phyloP scores from a whole-genome alignment of 2,888 invertebrate genomes.

The Drosophila subsilvestris region DNA sequence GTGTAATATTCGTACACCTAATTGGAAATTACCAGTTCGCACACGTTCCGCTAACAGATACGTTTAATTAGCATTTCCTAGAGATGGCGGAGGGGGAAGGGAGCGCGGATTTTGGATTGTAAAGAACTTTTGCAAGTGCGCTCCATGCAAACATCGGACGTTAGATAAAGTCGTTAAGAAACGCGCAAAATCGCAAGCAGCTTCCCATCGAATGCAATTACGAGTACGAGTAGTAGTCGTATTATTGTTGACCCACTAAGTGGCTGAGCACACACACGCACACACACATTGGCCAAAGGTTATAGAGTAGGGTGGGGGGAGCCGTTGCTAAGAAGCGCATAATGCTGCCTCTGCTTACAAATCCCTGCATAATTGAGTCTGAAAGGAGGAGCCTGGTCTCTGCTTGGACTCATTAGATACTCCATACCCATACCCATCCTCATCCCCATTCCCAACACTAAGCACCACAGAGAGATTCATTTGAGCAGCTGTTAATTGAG shows the following conservation, averaged over 20 bases:
- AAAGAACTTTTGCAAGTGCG: conserved; percentile 36
- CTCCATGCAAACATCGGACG: conserved; percentile 37
- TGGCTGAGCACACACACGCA: conserved; percentile 2
- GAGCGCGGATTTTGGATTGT: conserved; percentile 3
- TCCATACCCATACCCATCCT: neutral
- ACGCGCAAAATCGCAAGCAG: conserved; percentile 18
- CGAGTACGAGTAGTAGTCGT: conserved; percentile 6
- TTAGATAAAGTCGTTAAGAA: conserved; percentile 46
- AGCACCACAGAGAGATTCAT: conserved; percentile 17
- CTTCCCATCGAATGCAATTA: conserved; percentile 39
- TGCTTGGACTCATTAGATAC: conserved; percentile 34
- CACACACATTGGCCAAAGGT: conserved; percentile 13
- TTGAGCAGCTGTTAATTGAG: conserved; percentile 65
- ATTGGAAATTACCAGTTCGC: conserved; percentile 62
- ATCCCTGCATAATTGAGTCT: conserved; percentile 38
- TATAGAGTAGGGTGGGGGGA: neutral
- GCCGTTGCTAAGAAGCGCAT: neutral
- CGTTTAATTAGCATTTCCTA: conserved; percentile 47
- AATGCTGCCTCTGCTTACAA: conserved; percentile 2
- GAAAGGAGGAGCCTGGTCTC: conserved; percentile 13
- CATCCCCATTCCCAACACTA: neutral
- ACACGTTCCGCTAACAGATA: conserved; percentile 37
- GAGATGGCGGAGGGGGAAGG: neutral
- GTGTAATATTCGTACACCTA: conserved; percentile 58
- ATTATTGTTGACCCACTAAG: conserved; percentile 20